Percentiles rank a stretch among this genome's conserved stretches.
phyloP scores from a whole-genome alignment of 2,888 invertebrate species.

The Dilophus febrilis region DNA sequence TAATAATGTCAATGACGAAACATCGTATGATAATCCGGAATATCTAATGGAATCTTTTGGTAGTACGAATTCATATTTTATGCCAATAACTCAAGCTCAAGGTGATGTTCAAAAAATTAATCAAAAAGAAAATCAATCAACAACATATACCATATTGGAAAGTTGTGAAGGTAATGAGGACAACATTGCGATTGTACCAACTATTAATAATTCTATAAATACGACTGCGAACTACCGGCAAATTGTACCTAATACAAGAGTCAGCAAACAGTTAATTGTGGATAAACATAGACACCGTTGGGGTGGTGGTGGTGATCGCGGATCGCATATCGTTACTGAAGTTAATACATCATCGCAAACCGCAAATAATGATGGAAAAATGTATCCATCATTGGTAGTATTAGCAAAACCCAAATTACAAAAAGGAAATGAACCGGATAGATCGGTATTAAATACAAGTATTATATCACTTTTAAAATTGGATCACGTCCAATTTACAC shows the following conservation, averaged over 20 bases:
- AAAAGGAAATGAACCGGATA: conserved; percentile 44
- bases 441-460: conserved; percentile 51
- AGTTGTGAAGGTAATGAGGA: too few species aligned
- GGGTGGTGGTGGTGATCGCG: too few species aligned
- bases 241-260: conserved; percentile 21
- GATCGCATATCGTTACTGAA: too few species aligned
- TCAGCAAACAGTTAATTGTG: conserved; percentile 12
- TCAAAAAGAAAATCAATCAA: too few species aligned
- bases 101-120: too few species aligned
- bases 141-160: too few species aligned
- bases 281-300: conserved; percentile 25
- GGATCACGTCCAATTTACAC: conserved; percentile 68
- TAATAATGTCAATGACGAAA: conserved; percentile 28
- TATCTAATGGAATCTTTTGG: too few species aligned
- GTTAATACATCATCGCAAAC: conserved; percentile 22
- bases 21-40: conserved; percentile 31
- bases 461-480: conserved; percentile 70
- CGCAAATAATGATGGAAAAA: conserved; percentile 53
- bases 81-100: too few species aligned
- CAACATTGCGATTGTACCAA: too few species aligned
- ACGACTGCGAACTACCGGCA: too few species aligned
- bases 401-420: conserved; percentile 64
- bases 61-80: too few species aligned
- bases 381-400: conserved; percentile 73
- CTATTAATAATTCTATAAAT: too few species aligned